Percentiles rank a stretch among this genome's conserved stretches.
phyloP scores from a whole-genome alignment of 2,113 vertebrate species.

The Tricholaema leucomelas region DNA sequence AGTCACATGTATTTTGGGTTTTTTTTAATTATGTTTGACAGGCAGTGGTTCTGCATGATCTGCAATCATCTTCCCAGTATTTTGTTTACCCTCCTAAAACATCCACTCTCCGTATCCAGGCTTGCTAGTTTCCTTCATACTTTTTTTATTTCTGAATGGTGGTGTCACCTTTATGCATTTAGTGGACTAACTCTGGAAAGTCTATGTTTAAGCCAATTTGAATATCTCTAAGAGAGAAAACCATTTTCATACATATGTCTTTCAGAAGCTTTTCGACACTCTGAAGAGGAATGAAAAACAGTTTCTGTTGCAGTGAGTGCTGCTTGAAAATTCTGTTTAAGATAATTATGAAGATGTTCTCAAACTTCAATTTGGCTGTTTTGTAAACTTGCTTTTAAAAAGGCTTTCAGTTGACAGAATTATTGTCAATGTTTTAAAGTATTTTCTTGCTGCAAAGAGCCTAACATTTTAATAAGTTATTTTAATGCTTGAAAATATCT shows the following conservation, averaged over 20 bases:
- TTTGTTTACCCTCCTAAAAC: slow-evolving; percentile 68
- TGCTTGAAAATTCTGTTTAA: not conserved
- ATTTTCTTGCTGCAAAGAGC: not conserved
- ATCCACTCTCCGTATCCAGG: slow-evolving; percentile 48
- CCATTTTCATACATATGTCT: not conserved
- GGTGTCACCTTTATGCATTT: slow-evolving; percentile 73
- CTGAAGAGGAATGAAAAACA: not conserved
- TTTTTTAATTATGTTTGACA: slow-evolving; percentile 74
- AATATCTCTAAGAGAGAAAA: not conserved
- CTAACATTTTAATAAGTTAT: not conserved
- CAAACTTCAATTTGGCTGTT: not conserved
- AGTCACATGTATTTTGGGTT: slow-evolving; percentile 60
- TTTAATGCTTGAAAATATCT: not conserved
- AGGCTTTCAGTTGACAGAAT: not conserved
- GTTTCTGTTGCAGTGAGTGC: not conserved
- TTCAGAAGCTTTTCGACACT: not conserved
- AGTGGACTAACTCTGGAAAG: not conserved
- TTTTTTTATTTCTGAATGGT: slow-evolving; percentile 9
- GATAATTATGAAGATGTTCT: not conserved
- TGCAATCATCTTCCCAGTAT: slow-evolving; percentile 68
- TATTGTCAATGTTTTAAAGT: not conserved
- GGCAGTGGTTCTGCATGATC: slow-evolving; percentile 77
- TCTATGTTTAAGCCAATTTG: not conserved
- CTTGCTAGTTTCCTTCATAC: slow-evolving; percentile 60
- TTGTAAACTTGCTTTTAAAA: not conserved